Base-by-base conservation (phyloP, 2,797 vertebrate species). In the Notolabrus celidotus region DNA sequence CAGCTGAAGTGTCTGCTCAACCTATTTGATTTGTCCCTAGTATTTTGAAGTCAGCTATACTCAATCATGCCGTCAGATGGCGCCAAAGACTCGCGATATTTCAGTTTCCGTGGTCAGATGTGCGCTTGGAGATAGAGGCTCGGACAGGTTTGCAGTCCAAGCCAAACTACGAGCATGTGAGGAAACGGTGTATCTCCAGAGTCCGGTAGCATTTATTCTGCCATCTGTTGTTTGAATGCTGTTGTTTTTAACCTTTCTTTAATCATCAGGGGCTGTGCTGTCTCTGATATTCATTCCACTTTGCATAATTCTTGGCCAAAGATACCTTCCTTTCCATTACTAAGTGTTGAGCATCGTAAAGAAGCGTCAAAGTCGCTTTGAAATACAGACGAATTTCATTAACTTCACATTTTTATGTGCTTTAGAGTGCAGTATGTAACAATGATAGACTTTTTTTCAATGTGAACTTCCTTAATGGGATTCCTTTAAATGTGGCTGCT, bases 51-150 rank as follows among this genome's bases (percentile, higher is more conserved):
- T 10, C 45, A 41, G 15, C 17, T 0, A 10, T 3, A 3, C 22
- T 52, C 1, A 1, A 33, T 22, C 17, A 33, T 1, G 41, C 82
- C 87, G 64, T 10, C 9, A 56, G 85, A 56, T 64, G 86, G 62
- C 56, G 79, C 31, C 55, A 65, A 56, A 61, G 33, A 3, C 14
- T 41, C 23, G 4, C 7, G 29, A 33, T 9, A 11, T 12, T 7
- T 33, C 29, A 20, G 20, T 29, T 17, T 0, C 16, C 16, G n/a
- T 31, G 54, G 0, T 36, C 45, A 25, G 53, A 25, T 39, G 51
- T 5, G 34, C n/a, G 23, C 1, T 51, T 10, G 7, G 10, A 33
- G 38, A 25, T 41, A 60, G 47, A 25, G 52, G 29, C 16, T 19
- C 23, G 31, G 73, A 64, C 73, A 64, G 43, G 51, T 41, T 59